phyloP scores from a whole-genome alignment of 2,797 vertebrate genomes.

The Hydrophis major region DNA sequence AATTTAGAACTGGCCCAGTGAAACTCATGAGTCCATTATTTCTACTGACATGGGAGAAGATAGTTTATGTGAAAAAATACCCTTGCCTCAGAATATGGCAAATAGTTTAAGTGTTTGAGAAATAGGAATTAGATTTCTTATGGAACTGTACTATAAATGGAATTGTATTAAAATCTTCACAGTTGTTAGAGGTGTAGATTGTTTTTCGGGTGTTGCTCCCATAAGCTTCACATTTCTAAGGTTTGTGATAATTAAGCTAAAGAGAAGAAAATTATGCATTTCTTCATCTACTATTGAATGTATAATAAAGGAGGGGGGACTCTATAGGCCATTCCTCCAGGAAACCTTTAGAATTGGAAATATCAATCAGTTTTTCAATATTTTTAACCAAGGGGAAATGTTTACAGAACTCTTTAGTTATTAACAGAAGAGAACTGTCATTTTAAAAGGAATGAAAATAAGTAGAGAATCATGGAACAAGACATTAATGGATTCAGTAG shows the following conservation, averaged over 20 bases:
- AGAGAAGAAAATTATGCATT: slow-evolving; percentile 25
- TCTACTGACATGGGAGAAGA: neutral
- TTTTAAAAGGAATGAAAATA: neutral
- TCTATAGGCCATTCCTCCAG: slow-evolving; percentile 16
- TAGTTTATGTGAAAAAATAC: neutral
- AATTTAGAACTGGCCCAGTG: neutral
- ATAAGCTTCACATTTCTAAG: slow-evolving; percentile 36
- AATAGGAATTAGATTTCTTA: neutral
- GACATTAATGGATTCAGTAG: neutral
- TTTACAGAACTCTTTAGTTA: neutral
- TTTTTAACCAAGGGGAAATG: neutral
- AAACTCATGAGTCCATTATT: slow-evolving; percentile 14
- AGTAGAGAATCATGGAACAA: neutral
- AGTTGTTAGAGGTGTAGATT: slow-evolving; percentile 21
- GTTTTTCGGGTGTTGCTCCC: slow-evolving; percentile 1
- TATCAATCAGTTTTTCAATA: slow-evolving; percentile 5
- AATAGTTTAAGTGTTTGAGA: neutral
- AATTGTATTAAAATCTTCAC: slow-evolving; percentile 2
- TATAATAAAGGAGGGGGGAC: slow-evolving; percentile 25
- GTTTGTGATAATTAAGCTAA: slow-evolving; percentile 32
- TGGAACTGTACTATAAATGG: slow-evolving; percentile 26
- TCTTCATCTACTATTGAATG: slow-evolving; percentile 36
- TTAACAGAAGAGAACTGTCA: neutral
- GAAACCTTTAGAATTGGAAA: neutral
- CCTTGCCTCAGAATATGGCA: neutral